These are phyloP conservation scores for Homarus americanus DNA, from an alignment of 1,140 invertebrate genomes.

Conservation along the genomic window DNA sequence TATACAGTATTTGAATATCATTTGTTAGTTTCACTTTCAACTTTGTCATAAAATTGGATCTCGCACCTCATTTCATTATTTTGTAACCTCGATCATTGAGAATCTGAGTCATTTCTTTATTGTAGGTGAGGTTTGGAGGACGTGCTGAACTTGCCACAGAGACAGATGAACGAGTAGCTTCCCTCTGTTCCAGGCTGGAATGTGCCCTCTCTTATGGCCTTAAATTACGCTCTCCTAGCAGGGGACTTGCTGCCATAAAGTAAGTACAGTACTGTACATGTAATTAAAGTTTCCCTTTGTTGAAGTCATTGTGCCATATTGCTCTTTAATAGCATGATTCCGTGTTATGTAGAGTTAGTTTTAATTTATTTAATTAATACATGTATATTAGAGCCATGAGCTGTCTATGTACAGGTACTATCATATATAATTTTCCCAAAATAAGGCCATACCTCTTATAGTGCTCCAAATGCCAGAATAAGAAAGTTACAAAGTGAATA, in stretches of 20 bases:
- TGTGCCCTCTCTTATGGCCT: constrained; percentile 86
- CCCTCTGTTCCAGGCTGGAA: constrained; percentile 85
- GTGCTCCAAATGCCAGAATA: too few relatives aligned
- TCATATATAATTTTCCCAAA: too few relatives aligned
- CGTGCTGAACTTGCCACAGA: constrained; percentile 92
- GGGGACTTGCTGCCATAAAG: constrained; percentile 63
- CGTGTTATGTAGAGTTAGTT: too few relatives aligned
- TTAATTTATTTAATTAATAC: too few relatives aligned
- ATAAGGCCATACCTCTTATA: too few relatives aligned
- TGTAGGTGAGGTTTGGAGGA: constrained; percentile 87
- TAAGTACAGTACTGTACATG: neutral
- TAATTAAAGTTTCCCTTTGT: too few relatives aligned
- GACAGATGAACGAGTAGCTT: constrained; percentile 85
- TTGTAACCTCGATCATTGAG: neutral
- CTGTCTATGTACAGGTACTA: too few relatives aligned
- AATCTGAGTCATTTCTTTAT: constrained; percentile 63
- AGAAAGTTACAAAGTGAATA: too few relatives aligned
- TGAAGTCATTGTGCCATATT: too few relatives aligned
- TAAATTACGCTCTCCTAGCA: constrained; percentile 67
- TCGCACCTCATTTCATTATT: neutral
- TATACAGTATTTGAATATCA: neutral
- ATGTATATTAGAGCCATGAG: too few relatives aligned
- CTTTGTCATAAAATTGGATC: neutral
- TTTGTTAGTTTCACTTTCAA: neutral
- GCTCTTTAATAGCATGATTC: too few relatives aligned